Conservation (phyloP, 2,888 invertebrate genomes). For the Ochropleura plecta region DNA sequence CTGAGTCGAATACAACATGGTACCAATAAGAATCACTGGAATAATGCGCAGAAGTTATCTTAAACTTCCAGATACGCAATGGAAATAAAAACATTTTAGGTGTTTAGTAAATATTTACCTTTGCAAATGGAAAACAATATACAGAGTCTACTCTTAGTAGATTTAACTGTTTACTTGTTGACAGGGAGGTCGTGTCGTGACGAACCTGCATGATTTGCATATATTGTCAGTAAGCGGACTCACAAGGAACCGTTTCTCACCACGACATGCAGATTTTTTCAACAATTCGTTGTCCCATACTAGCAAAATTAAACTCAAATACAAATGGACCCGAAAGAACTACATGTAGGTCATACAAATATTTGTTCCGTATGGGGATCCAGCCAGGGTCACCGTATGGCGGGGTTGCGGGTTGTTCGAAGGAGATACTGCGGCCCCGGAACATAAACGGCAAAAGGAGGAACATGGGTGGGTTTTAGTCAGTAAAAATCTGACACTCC, state of each 20-base stretch:
- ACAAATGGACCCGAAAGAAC: no score
- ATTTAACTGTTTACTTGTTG: slow-evolving; percentile 49
- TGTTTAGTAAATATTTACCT: slow-evolving; percentile 18
- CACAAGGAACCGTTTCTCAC: slow-evolving; percentile 6
- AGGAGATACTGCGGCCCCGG: no score
- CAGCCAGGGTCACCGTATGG: no score
- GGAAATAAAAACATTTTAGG: slow-evolving; percentile 7
- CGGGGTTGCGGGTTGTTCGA: no score
- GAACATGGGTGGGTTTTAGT: no score
- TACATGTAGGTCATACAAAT: no score
- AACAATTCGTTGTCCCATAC: no score
- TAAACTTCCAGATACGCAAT: background rate
- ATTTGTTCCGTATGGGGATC: no score
- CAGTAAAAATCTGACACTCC: no score
- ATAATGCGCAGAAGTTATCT: background rate
- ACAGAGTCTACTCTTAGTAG: slow-evolving; percentile 21
- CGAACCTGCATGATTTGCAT: slow-evolving; percentile 37
- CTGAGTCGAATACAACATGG: background rate
- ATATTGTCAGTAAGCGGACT: slow-evolving; percentile 29
- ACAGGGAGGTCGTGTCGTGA: slow-evolving; percentile 52
- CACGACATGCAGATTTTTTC: no score
- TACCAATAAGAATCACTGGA: background rate
- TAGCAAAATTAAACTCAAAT: background rate
- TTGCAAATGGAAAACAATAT: slow-evolving; percentile 26
- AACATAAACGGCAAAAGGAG: no score